Percentiles rank a stretch among this genome's conserved stretches.
Evolutionary conservation across 92 coral and sea anemone genomes (phyloP).

Genomic region (Zoanthus sociatus): DNA sequence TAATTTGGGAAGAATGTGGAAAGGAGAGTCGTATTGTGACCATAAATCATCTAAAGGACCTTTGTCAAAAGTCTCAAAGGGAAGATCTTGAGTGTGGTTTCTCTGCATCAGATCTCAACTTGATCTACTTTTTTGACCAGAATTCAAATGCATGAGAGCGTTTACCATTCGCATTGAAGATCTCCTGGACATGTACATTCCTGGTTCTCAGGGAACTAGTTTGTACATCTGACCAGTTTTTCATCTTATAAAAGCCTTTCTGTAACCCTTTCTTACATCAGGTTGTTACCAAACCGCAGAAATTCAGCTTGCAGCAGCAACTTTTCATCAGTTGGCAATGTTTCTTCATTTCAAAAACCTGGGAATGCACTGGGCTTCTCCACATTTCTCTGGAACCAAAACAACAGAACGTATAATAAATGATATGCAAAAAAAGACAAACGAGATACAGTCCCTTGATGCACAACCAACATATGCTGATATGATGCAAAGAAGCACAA

Average conservation of each 20-base stretch:
- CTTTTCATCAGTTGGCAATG: neutral
- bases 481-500: neutral
- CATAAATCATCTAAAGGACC: conserved; percentile 30
- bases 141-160: too few relatives aligned
- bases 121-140: neutral
- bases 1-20: conserved; percentile 52
- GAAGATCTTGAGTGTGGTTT: conserved; percentile 51
- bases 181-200: too few relatives aligned
- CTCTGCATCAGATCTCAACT: conserved; percentile 43
- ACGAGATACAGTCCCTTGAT: neutral
- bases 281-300: too few relatives aligned
- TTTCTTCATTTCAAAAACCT: too few relatives aligned
- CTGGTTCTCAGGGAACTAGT: too few relatives aligned
- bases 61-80: conserved; percentile 48
- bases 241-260: too few relatives aligned
- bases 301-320: too few relatives aligned
- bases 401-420: neutral
- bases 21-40: neutral
- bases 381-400: neutral
- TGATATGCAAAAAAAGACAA: neutral
- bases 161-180: too few relatives aligned
- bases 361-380: too few relatives aligned
- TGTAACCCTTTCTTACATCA: too few relatives aligned
- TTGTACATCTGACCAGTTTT: too few relatives aligned
- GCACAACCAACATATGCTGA: neutral